Conservation (phyloP, 2,888 invertebrate species). For the Heliconius cydno region DNA sequence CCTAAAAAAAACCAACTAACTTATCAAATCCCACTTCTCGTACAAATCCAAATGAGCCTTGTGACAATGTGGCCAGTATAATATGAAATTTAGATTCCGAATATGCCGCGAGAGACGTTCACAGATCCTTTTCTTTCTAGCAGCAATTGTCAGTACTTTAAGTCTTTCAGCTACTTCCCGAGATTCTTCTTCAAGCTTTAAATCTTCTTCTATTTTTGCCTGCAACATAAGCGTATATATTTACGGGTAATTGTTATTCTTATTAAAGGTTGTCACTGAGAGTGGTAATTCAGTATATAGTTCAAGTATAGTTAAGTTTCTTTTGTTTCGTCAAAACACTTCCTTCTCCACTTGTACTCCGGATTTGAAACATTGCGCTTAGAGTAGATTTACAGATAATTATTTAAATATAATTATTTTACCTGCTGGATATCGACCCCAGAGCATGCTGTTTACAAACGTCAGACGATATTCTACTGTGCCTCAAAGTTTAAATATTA, state of each 20-base stretch:
- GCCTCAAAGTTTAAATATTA: background rate
- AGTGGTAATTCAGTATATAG: no score
- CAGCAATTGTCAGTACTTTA: constrained; percentile 65
- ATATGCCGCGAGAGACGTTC: constrained; percentile 59
- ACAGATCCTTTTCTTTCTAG: constrained; percentile 71
- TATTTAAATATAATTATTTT: background rate
- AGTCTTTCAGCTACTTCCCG: constrained; percentile 61
- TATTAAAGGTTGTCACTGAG: no score
- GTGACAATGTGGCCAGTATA: constrained; percentile 77
- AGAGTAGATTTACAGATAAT: no score
- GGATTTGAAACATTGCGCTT: no score
- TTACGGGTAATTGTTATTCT: background rate
- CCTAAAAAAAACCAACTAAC: constrained; percentile 54
- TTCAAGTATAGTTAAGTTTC: no score
- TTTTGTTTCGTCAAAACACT: no score
- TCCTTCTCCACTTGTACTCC: no score
- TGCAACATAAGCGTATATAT: constrained; percentile 43
- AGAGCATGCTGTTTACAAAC: background rate
- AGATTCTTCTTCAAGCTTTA: constrained; percentile 59
- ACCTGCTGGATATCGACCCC: background rate
- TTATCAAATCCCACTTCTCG: constrained; percentile 73
- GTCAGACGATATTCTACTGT: background rate
- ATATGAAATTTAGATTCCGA: constrained; percentile 64
- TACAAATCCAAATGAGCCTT: constrained; percentile 74
- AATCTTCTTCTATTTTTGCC: constrained; percentile 61